phyloP scores from a whole-genome alignment of 2,113 vertebrate genomes.

The Regulus satrapa region DNA sequence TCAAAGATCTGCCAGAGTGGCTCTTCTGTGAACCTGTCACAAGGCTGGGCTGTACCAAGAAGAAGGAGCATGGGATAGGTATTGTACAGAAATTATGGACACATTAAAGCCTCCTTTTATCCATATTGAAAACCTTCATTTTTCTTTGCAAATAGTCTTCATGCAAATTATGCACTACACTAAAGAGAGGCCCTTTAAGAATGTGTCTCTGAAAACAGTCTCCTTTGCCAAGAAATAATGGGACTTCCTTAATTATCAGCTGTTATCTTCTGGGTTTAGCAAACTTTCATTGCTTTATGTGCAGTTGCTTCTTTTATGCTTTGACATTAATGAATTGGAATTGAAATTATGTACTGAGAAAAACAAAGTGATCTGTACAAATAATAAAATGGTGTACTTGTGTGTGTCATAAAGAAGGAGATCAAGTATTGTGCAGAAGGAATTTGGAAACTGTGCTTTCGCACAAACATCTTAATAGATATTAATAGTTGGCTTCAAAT shows the following conservation, averaged over 20 bases:
- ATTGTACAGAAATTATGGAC: background rate
- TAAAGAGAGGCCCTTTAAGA: conserved; percentile 44
- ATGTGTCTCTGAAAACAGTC: conserved; percentile 11
- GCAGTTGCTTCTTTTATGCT: conserved; percentile 20
- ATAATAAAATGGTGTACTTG: conserved; percentile 10
- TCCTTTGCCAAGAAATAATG: conserved; percentile 43
- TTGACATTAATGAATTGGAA: conserved; percentile 57
- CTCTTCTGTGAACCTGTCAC: background rate
- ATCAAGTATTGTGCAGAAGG: background rate
- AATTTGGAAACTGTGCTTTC: conserved; percentile 38
- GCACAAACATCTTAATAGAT: conserved; percentile 12
- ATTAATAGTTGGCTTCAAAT: conserved; percentile 4
- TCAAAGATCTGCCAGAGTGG: background rate
- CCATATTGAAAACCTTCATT: background rate
- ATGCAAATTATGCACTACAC: conserved; percentile 10
- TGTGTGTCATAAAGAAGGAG: background rate
- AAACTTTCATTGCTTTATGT: conserved; percentile 25
- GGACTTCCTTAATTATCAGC: conserved; percentile 50
- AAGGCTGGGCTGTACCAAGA: background rate
- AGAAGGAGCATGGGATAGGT: background rate
- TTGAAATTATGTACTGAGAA: background rate
- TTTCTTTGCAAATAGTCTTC: background rate
- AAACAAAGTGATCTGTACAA: conserved; percentile 46
- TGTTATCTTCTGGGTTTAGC: conserved; percentile 43
- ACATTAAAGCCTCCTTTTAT: conserved; percentile 1